These are phyloP conservation scores for Malurus cyaneus DNA, from an alignment of 2,113 vertebrate genomes.

Conservation along the genomic window DNA sequence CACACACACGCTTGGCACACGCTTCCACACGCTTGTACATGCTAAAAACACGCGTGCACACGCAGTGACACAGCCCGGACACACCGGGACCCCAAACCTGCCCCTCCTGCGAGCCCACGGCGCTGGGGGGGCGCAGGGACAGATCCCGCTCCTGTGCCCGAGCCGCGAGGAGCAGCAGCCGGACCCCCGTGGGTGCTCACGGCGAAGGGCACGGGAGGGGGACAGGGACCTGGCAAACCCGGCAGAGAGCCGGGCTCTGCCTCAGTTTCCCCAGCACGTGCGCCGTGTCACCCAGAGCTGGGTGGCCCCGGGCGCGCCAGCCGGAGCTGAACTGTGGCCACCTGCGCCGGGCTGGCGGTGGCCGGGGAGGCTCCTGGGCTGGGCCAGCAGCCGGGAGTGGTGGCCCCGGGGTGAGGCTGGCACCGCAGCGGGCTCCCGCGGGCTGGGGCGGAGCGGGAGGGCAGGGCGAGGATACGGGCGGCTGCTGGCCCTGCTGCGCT, in stretches of 20 bases:
- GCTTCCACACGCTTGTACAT: too few relatives aligned
- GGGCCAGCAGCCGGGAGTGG: background rate
- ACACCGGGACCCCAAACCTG: rapidly evolving
- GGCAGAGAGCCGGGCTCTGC: background rate
- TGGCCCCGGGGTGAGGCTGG: background rate
- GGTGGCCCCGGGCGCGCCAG: background rate
- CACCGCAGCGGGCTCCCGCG: background rate
- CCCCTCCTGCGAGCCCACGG: background rate
- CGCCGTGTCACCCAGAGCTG: background rate
- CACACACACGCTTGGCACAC: background rate
- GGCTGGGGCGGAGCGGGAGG: background rate
- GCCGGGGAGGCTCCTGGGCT: background rate
- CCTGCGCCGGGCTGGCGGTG: background rate
- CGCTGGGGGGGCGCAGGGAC: rapidly evolving
- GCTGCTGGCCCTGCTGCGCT: slow-evolving; percentile 63
- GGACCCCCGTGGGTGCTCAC: rapidly evolving
- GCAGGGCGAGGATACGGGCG: background rate
- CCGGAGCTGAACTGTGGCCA: rapidly evolving
- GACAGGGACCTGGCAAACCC: background rate
- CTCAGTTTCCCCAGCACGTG: background rate
- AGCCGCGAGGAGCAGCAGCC: rapidly evolving
- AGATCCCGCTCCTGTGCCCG: rapidly evolving
- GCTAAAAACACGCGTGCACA: background rate
- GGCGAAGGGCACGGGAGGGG: background rate
- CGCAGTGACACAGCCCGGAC: background rate